A percentile compares a stretch with the other conserved stretches of the same genome.
Evolutionary conservation across 2,888 invertebrate genomes (phyloP).

Genomic region (Argyra leucocephala): DNA sequence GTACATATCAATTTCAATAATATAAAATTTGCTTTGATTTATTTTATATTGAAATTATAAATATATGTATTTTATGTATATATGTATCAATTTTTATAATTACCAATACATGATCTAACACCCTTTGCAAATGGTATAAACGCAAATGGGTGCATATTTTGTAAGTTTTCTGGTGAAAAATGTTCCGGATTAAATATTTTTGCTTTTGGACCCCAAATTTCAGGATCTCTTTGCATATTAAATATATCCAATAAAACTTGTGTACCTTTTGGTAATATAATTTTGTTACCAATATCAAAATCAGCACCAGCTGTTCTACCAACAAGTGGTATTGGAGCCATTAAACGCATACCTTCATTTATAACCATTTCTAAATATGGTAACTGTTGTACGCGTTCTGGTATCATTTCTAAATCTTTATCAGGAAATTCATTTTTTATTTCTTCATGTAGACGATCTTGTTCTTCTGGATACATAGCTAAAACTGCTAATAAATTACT

Average conservation of each 20-base stretch:
- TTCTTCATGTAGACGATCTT: slow-evolving; percentile 18
- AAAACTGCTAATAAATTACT: slow-evolving; percentile 8
- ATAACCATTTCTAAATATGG: slow-evolving; percentile 15
- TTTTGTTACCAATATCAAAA: background rate
- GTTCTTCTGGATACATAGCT: slow-evolving; percentile 20
- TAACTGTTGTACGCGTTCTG: slow-evolving; percentile 12
- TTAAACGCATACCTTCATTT: slow-evolving; percentile 16
- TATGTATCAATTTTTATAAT: too few relatives aligned
- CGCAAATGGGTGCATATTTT: slow-evolving; percentile 36
- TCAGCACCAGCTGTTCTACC: slow-evolving; percentile 5
- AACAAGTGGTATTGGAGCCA: slow-evolving; percentile 15
- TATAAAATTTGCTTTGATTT: too few relatives aligned
- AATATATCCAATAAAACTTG: slow-evolving; percentile 29
- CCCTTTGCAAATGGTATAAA: slow-evolving; percentile 41
- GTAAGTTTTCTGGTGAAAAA: slow-evolving; percentile 35
- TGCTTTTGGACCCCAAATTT: slow-evolving; percentile 39
- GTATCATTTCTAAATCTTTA: slow-evolving; percentile 11
- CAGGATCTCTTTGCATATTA: slow-evolving; percentile 35
- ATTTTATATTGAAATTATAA: too few relatives aligned
- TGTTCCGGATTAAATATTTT: slow-evolving; percentile 38
- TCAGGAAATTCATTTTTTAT: slow-evolving; percentile 14
- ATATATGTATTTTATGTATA: too few relatives aligned
- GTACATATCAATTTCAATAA: background rate
- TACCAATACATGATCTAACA: slow-evolving; percentile 38
- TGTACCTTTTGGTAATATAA: slow-evolving; percentile 18